These are phyloP conservation scores for Endotricha flammealis DNA, from an alignment of 2,888 invertebrate species.

Conservation along the genomic window DNA sequence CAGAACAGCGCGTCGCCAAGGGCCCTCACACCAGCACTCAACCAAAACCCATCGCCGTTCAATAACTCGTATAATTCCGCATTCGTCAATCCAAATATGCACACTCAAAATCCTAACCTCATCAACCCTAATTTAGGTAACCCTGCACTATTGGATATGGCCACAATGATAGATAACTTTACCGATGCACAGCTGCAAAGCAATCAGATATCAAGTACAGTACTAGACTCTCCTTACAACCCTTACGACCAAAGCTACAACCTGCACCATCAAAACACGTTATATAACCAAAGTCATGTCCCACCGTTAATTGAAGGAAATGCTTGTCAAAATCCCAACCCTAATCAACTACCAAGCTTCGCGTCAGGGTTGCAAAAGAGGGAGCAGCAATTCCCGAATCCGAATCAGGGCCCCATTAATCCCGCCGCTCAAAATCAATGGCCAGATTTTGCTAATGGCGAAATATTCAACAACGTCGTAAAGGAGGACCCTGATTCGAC, in stretches of 20 bases:
- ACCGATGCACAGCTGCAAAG: slow-evolving; percentile 88
- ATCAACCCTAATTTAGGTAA: slow-evolving; percentile 71
- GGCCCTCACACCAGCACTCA: slow-evolving; percentile 58
- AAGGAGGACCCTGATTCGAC: slow-evolving; percentile 89
- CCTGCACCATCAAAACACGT: slow-evolving; percentile 81
- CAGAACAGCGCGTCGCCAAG: slow-evolving; percentile 79
- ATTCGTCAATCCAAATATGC: slow-evolving; percentile 68
- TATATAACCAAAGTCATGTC: slow-evolving; percentile 77
- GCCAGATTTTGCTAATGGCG: slow-evolving; percentile 64
- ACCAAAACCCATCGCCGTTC: slow-evolving; percentile 57
- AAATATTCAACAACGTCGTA: slow-evolving; percentile 72
- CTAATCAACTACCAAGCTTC: slow-evolving; percentile 67
- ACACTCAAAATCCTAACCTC: slow-evolving; percentile 57
- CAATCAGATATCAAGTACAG: slow-evolving; percentile 91
- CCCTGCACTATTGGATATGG: slow-evolving; percentile 84
- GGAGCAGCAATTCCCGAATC: slow-evolving; percentile 41
- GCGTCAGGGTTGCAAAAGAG: slow-evolving; percentile 61
- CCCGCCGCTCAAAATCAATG: slow-evolving; percentile 51
- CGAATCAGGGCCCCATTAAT: slow-evolving; percentile 33
- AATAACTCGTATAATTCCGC: slow-evolving; percentile 66
- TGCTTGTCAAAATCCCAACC: slow-evolving; percentile 53
- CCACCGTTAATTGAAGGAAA: slow-evolving; percentile 71
- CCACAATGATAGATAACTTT: slow-evolving; percentile 86
- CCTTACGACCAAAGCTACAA: slow-evolving; percentile 81
- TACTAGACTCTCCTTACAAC: slow-evolving; percentile 83